These are phyloP conservation scores for Dolichoris vasculosae DNA, from an alignment of 1,140 invertebrate genomes.

Conservation along the genomic window DNA sequence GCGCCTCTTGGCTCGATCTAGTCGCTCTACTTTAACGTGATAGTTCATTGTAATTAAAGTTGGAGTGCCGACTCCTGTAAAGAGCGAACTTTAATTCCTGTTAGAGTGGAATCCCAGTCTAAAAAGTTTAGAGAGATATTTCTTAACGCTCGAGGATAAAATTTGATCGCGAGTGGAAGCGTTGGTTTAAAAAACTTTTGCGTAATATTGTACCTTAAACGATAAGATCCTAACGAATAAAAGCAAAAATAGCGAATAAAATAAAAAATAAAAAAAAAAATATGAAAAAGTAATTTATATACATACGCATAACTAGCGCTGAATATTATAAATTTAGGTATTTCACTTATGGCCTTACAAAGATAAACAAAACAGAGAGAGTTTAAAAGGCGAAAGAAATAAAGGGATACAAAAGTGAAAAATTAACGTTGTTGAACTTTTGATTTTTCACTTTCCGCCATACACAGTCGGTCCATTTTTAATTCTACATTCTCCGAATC, in stretches of 20 bases:
- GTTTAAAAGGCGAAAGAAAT: conserved; percentile 15
- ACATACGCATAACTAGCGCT: conserved; percentile 62
- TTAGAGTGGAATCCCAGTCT: conserved; percentile 14
- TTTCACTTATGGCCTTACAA: conserved; percentile 69
- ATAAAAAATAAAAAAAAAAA: conserved; percentile 54
- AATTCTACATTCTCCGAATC: neutral
- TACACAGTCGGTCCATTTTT: conserved; percentile 7
- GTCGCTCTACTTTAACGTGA: neutral
- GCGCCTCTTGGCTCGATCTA: neutral
- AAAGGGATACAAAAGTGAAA: conserved; percentile 25
- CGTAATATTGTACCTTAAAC: conserved; percentile 64
- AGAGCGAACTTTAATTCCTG: conserved; percentile 1
- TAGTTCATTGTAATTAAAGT: conserved; percentile 2
- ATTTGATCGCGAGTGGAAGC: neutral
- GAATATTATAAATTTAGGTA: conserved; percentile 68
- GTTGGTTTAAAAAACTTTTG: conserved; percentile 55
- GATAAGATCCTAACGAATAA: conserved; percentile 57
- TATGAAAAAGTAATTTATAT: conserved; percentile 61
- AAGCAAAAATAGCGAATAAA: conserved; percentile 41
- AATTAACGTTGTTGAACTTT: conserved; percentile 15
- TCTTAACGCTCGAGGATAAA: neutral
- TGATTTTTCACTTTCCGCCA: conserved; percentile 28
- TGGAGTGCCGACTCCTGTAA: neutral
- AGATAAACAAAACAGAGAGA: conserved; percentile 57
- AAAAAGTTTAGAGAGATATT: conserved; percentile 23